Evolutionary conservation across 92 coral and sea anemone species (phyloP).

Genomic region (Bergia sp.): DNA sequence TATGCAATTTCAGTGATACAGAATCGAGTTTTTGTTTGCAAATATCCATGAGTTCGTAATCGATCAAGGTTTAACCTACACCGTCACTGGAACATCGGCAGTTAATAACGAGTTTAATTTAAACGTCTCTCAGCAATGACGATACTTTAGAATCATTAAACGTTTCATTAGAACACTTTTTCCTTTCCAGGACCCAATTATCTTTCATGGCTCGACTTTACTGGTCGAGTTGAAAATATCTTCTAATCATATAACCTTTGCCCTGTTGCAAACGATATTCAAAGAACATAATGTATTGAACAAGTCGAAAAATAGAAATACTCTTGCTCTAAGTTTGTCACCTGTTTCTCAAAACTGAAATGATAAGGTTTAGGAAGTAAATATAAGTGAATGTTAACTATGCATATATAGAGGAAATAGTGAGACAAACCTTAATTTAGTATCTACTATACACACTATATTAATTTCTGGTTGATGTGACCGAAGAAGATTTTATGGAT

Average conservation of each 20-base stretch:
- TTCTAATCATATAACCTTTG: background rate
- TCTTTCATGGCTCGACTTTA: background rate
- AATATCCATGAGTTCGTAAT: background rate
- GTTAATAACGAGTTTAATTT: too few relatives aligned
- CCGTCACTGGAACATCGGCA: background rate
- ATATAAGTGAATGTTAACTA: too few relatives aligned
- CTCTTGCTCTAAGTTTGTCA: background rate
- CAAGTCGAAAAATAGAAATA: background rate
- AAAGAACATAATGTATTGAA: background rate
- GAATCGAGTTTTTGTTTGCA: background rate
- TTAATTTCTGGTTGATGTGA: too few relatives aligned
- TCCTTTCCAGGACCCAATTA: background rate
- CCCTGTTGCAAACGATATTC: background rate
- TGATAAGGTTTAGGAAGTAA: background rate
- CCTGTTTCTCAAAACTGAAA: background rate
- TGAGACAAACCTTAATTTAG: background rate
- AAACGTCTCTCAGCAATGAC: background rate
- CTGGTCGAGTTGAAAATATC: background rate
- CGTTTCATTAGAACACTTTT: too few relatives aligned
- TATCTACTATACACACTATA: background rate
- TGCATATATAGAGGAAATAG: background rate
- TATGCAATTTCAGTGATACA: background rate
- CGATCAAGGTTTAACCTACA: too few relatives aligned
- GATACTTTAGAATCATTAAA: background rate
- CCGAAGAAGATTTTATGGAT: too few relatives aligned